Evolutionary conservation across 2,113 vertebrate species (phyloP).

Genomic region (Piprites chloris): DNA sequence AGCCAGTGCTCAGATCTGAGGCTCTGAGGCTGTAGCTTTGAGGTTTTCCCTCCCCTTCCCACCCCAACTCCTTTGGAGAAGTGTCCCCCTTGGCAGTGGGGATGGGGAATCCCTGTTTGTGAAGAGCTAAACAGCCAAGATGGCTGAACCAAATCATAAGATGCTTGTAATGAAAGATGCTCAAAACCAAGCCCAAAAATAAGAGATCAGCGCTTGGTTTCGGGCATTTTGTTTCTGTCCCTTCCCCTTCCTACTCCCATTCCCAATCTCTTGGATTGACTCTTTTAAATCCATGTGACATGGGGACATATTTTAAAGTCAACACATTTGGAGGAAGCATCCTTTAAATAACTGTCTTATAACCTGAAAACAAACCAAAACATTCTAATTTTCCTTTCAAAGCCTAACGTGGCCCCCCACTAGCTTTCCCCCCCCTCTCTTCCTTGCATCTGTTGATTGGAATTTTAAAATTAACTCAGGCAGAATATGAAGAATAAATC

Average conservation of each 20-base stretch:
- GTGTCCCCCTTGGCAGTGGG: background rate
- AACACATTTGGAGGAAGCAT: background rate
- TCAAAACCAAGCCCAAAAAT: background rate
- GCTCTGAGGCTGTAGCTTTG: background rate
- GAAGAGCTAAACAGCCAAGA: background rate
- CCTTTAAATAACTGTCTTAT: background rate
- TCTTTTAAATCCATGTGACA: background rate
- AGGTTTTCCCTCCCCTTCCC: too few species aligned
- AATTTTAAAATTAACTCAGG: constrained; percentile 62
- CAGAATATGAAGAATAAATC: constrained; percentile 38
- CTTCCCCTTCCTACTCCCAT: background rate
- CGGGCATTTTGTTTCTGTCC: background rate
- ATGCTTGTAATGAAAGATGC: constrained; percentile 7
- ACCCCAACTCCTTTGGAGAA: background rate
- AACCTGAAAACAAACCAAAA: constrained; percentile 42
- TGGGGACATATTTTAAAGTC: background rate
- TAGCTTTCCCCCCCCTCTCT: background rate
- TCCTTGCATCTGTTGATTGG: constrained; percentile 50
- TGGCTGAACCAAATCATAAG: background rate
- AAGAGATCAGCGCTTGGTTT: background rate
- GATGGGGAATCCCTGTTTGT: background rate
- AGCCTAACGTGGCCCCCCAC: background rate
- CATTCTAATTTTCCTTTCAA: constrained; percentile 18
- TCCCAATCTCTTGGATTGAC: background rate
- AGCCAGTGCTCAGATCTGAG: background rate